A percentile compares a stretch with the other conserved stretches of the same genome.
Evolutionary conservation across 2,113 vertebrate species (phyloP).

Genomic region (Rynchops niger): DNA sequence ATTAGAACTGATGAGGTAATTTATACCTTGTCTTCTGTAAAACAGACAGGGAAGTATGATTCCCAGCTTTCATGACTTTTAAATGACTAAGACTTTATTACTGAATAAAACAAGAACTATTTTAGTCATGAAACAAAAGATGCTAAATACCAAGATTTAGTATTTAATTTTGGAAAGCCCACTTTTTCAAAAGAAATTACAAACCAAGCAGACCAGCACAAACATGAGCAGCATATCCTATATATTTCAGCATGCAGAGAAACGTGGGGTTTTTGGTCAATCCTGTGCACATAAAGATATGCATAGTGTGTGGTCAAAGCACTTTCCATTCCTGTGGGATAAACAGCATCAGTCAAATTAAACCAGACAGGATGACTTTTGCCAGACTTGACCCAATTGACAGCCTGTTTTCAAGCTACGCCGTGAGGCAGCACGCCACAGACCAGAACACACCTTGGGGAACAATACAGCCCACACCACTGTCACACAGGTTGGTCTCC

Average conservation of each 20-base stretch:
- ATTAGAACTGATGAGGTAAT: slow-evolving; percentile 17
- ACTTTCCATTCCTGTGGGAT: background rate
- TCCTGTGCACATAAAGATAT: background rate
- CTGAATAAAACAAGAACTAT: background rate
- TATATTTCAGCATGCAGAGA: background rate
- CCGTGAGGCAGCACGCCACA: background rate
- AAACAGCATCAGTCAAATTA: background rate
- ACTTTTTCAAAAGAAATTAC: background rate
- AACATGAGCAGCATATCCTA: background rate
- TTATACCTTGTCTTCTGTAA: background rate
- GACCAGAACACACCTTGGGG: background rate
- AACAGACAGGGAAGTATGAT: background rate
- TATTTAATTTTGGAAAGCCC: background rate
- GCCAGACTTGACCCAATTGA: background rate
- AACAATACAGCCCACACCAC: rapidly evolving
- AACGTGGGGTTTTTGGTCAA: background rate
- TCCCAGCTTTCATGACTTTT: background rate
- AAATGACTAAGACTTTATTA: background rate
- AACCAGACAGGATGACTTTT: background rate
- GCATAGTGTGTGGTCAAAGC: background rate
- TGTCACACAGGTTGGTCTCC: background rate
- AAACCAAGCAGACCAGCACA: background rate
- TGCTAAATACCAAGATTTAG: background rate
- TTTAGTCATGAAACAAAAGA: background rate
- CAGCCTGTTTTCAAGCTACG: background rate